phyloP scores from a whole-genome alignment of 2,888 invertebrate genomes.

The Ichneumoninae sp. region DNA sequence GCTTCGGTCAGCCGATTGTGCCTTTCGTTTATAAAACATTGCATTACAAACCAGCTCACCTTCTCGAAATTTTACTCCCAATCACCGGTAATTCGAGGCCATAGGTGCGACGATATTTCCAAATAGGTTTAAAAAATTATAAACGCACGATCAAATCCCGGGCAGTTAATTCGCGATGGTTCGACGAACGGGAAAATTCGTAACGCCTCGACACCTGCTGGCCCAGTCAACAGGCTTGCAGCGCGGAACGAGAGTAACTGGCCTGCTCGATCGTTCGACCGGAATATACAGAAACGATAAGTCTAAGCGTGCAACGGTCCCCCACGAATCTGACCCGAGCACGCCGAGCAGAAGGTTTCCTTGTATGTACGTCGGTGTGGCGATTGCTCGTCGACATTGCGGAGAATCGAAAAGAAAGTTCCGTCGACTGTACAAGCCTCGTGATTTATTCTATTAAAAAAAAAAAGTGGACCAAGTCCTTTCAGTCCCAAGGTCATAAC shows the following conservation, averaged over 20 bases:
- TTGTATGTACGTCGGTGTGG: background rate
- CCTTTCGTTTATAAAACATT: background rate
- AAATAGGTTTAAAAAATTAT: background rate
- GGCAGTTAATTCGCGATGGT: background rate
- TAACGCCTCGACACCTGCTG: constrained; percentile 38
- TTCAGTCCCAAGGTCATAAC: background rate
- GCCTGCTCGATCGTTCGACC: constrained; percentile 51
- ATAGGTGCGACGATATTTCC: background rate
- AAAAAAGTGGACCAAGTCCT: background rate
- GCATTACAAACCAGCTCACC: background rate
- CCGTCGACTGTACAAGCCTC: background rate
- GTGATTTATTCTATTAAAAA: constrained; percentile 3
- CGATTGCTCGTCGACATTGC: background rate
- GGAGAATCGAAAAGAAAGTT: constrained; percentile 17
- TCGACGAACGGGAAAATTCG: background rate
- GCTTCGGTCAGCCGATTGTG: background rate
- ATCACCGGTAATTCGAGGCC: background rate
- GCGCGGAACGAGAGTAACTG: constrained; percentile 54
- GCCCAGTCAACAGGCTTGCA: constrained; percentile 40
- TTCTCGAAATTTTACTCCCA: background rate
- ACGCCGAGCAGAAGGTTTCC: constrained; percentile 7
- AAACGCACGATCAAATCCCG: background rate
- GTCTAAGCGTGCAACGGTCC: constrained; percentile 21
- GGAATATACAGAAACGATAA: constrained; percentile 67
- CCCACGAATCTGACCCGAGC: constrained; percentile 20